Evolutionary conservation across 2,113 vertebrate species (phyloP).

Genomic region (Cathartes aura): DNA sequence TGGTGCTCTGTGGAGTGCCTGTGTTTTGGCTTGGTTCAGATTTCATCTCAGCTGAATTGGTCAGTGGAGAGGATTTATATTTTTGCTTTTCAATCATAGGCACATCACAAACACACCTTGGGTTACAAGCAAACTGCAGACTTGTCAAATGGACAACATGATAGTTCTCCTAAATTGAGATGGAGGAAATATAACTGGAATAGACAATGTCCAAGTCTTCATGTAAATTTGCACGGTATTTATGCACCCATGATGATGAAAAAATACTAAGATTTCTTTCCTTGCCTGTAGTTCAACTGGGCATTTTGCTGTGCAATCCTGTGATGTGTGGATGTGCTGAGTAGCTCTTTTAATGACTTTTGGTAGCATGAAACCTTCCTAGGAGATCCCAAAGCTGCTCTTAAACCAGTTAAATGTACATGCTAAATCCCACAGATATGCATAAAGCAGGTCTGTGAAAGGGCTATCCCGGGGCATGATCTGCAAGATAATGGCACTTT

Average conservation of each 20-base stretch:
- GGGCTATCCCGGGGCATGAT: background rate
- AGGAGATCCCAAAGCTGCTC: background rate
- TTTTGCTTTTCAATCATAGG: background rate
- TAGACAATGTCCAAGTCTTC: fast-evolving
- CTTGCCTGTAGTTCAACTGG: background rate
- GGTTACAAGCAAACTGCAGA: background rate
- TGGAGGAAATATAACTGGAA: background rate
- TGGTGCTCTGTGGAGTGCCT: background rate
- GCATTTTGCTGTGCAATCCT: background rate
- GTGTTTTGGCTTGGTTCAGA: background rate
- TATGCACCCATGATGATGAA: background rate
- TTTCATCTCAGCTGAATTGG: background rate
- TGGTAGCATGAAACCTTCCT: background rate
- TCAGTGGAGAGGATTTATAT: background rate
- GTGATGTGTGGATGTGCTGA: background rate
- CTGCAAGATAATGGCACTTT: background rate
- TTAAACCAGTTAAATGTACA: background rate
- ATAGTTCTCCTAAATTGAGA: background rate
- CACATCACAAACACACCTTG: background rate
- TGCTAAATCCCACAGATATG: background rate
- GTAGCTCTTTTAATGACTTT: background rate
- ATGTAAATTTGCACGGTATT: background rate
- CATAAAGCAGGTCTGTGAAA: background rate
- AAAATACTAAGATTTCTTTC: background rate
- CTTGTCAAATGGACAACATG: background rate